Conservation (phyloP, 2,888 invertebrate genomes). For the Caenorhabditis macrosperma region DNA sequence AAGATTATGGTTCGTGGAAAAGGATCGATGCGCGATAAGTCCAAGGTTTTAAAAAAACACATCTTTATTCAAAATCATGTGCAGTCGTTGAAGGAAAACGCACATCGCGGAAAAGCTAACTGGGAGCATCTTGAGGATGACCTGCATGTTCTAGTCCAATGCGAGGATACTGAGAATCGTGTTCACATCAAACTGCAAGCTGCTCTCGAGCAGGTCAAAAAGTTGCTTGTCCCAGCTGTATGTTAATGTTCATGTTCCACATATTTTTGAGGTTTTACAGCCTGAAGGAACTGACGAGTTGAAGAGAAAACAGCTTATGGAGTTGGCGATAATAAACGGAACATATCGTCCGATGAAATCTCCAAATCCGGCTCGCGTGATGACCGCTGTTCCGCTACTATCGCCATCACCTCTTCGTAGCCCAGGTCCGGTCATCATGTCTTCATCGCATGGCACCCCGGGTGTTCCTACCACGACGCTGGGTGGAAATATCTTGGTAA, state of each 20-base stretch:
- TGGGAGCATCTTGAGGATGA: constrained; percentile 99
- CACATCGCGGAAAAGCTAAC: constrained; percentile 98
- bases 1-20: constrained; percentile 99
- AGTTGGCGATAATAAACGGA: constrained; percentile 99
- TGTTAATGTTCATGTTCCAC: constrained; percentile 80
- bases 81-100: constrained; percentile 89
- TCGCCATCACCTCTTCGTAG: constrained; percentile 58
- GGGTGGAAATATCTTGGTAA: constrained; percentile 42
- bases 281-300: constrained; percentile 99
- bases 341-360: constrained; percentile 87
- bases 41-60: constrained; percentile 46
- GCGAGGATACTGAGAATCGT: constrained; percentile 98
- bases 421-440: constrained; percentile 43
- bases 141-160: constrained; percentile 90
- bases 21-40: constrained; percentile 77
- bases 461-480: constrained; percentile 19
- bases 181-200: constrained; percentile 94
- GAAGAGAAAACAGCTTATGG: constrained; percentile 99
- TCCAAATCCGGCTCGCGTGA: constrained; percentile 52
- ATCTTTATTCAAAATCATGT: constrained; percentile 21
- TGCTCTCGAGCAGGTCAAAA: constrained; percentile 98
- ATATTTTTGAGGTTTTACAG: constrained; percentile 86
- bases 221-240: constrained; percentile 93
- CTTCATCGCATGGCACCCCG: constrained; percentile 13
- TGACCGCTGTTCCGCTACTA: constrained; percentile 61